phyloP scores from a whole-genome alignment of 2,888 invertebrate species.

The Germaria angustata region DNA sequence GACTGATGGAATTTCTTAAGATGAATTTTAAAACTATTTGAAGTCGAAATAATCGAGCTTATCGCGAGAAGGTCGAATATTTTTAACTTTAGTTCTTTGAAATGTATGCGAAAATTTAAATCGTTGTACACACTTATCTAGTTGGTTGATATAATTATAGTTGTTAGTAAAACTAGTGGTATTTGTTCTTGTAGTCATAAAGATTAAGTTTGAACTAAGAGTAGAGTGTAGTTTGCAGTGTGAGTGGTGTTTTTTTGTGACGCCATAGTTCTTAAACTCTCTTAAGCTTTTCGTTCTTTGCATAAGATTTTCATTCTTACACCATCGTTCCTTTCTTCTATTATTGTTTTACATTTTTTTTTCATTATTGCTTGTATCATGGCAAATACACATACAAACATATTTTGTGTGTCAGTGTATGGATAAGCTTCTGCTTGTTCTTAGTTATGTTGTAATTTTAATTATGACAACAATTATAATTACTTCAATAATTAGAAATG shows the following conservation, averaged over 20 bases:
- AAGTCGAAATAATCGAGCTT: too few relatives aligned
- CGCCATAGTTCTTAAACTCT: conserved; percentile 50
- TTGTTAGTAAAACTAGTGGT: not conserved
- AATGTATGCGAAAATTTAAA: not conserved
- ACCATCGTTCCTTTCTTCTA: not conserved
- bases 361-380: not conserved
- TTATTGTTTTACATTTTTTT: not conserved
- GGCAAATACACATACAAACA: not conserved
- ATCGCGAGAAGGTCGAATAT: too few relatives aligned
- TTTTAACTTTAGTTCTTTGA: too few relatives aligned
- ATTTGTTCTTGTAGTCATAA: not conserved
- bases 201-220: not conserved
- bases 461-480: too few relatives aligned
- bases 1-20: too few relatives aligned
- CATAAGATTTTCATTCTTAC: conserved; percentile 34
- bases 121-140: not conserved
- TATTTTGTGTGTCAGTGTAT: not conserved
- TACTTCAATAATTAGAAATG: too few relatives aligned
- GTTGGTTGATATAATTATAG: conserved; percentile 29
- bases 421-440: not conserved
- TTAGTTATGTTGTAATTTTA: too few relatives aligned
- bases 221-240: not conserved
- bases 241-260: conserved; percentile 39
- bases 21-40: too few relatives aligned
- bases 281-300: not conserved